Conservation (phyloP, 2,888 invertebrate species). For the Drosophila prostipennis region DNA sequence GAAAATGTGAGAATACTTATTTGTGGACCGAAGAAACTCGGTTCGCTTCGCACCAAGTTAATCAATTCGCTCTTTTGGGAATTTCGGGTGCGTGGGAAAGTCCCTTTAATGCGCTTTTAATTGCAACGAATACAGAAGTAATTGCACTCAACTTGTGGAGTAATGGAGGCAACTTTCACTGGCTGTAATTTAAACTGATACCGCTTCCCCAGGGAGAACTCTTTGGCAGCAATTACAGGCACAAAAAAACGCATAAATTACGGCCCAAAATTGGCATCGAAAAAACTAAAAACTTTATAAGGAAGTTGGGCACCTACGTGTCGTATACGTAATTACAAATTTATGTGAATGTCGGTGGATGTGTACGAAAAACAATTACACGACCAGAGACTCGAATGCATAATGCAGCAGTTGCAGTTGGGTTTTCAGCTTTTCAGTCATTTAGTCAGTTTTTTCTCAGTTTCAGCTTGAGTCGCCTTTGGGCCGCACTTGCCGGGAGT, state of each 20-base stretch:
- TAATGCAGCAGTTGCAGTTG: slow-evolving; percentile 56
- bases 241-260: slow-evolving; percentile 70
- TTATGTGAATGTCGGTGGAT: slow-evolving; percentile 62
- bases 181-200: slow-evolving; percentile 41
- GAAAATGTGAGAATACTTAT: slow-evolving; percentile 1
- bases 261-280: slow-evolving; percentile 62
- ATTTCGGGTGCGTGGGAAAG: slow-evolving; percentile 62
- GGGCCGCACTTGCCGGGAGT: slow-evolving; percentile 18
- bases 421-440: slow-evolving; percentile 55
- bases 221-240: slow-evolving; percentile 58
- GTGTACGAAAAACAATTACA: slow-evolving; percentile 47
- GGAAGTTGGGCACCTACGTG: slow-evolving; percentile 75
- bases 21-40: not conserved
- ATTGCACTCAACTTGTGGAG: slow-evolving; percentile 43
- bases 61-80: slow-evolving; percentile 1
- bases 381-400: slow-evolving; percentile 50
- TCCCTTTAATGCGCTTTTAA: slow-evolving; percentile 71
- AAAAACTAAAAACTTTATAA: slow-evolving; percentile 58
- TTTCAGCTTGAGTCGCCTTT: slow-evolving; percentile 9
- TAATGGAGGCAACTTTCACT: slow-evolving; percentile 62
- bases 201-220: slow-evolving; percentile 57
- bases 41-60: not conserved
- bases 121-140: slow-evolving; percentile 53
- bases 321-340: slow-evolving; percentile 78
- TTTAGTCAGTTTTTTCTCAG: not conserved